A percentile compares a stretch with the other conserved stretches of the same genome.
phyloP scores from a whole-genome alignment of 2,888 invertebrate species.

The Axea sp. region DNA sequence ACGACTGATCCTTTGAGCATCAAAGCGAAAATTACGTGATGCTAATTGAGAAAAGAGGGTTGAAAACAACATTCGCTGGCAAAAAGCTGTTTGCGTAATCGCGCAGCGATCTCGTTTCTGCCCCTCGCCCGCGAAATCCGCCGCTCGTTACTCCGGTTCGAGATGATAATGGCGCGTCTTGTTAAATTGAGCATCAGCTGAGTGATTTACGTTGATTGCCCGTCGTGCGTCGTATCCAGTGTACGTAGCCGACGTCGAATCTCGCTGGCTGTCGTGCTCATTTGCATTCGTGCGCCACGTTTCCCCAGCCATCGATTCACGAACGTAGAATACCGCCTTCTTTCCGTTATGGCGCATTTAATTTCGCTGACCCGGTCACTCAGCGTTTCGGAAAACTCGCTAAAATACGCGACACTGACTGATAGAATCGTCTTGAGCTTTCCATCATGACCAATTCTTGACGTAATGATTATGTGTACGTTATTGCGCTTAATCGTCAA shows the following conservation, averaged over 20 bases:
- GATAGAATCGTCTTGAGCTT: too few species aligned
- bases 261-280: constrained; percentile 61
- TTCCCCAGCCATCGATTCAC: constrained; percentile 36
- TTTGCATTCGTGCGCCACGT: constrained; percentile 58
- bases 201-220: constrained; percentile 79
- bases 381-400: constrained; percentile 6
- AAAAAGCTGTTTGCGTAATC: too few species aligned
- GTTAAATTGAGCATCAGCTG: constrained; percentile 79
- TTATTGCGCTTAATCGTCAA: too few species aligned
- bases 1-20: too few species aligned
- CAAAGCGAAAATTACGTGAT: too few species aligned
- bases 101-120: constrained; percentile 33
- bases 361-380: constrained; percentile 17
- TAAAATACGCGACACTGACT: constrained; percentile 4
- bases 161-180: constrained; percentile 78
- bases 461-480: too few species aligned
- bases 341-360: constrained; percentile 26
- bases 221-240: constrained; percentile 70
- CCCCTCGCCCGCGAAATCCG: constrained; percentile 35
- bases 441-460: too few species aligned
- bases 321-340: constrained; percentile 29
- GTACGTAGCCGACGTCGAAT: constrained; percentile 60
- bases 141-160: constrained; percentile 74
- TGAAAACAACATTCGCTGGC: too few species aligned
- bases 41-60: too few species aligned